Conservation (phyloP, 2,797 vertebrate species). For the Acridotheres tristis region DNA sequence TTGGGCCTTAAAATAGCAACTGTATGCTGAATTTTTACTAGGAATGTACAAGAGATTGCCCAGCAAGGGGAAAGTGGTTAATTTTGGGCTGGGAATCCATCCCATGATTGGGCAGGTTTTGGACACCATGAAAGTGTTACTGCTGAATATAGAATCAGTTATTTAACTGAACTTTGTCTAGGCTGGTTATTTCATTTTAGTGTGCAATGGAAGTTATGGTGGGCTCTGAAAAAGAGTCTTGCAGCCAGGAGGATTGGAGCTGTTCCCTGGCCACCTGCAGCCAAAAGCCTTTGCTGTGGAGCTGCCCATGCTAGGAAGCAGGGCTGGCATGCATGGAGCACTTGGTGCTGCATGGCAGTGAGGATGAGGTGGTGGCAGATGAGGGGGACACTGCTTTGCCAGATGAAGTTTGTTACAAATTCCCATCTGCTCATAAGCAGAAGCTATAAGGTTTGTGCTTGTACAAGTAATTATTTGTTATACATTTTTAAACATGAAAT, state of each 20-base stretch:
- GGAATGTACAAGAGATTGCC: neutral
- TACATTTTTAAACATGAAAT: conserved; percentile 30
- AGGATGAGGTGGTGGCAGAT: neutral
- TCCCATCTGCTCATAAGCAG: conserved; percentile 40
- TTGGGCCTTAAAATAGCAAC: neutral
- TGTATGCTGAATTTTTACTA: neutral
- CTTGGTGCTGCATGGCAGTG: neutral
- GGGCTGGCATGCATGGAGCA: neutral
- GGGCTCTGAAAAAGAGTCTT: neutral
- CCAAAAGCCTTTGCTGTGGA: neutral
- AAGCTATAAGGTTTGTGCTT: conserved; percentile 38
- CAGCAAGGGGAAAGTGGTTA: neutral
- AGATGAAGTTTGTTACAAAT: conserved; percentile 36
- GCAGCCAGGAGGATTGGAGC: neutral
- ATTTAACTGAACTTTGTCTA: neutral
- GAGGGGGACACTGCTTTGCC: conserved; percentile 23
- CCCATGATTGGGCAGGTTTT: neutral
- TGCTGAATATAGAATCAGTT: neutral
- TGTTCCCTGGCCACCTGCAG: neutral
- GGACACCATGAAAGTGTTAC: neutral
- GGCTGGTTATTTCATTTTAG: neutral
- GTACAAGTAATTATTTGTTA: conserved; percentile 49
- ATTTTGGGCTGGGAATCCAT: neutral
- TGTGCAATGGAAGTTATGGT: neutral
- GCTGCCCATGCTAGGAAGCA: accelerated